Percentiles rank a stretch among this genome's conserved stretches.
Evolutionary conservation across 2,888 invertebrate species (phyloP).

Genomic region (Temnothorax unifasciatus): DNA sequence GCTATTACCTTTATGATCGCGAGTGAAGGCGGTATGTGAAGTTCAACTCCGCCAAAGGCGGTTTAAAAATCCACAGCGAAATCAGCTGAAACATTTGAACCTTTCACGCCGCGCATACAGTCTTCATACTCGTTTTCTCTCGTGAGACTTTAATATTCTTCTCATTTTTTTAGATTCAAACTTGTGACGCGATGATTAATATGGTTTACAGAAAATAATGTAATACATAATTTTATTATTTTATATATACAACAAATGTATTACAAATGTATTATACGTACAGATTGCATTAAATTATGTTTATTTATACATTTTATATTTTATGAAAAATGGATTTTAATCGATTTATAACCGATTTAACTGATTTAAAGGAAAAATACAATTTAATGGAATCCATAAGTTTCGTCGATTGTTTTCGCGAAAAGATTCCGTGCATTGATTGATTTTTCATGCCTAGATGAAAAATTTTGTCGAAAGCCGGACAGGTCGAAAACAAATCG

Average conservation of each 20-base stretch:
- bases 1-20: constrained; percentile 52
- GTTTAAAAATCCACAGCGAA: constrained; percentile 24
- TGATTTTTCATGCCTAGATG: background rate
- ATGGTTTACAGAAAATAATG: background rate
- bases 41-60: constrained; percentile 57
- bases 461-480: background rate
- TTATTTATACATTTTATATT: background rate
- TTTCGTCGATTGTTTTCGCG: background rate
- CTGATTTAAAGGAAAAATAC: background rate
- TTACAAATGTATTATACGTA: too few species aligned
- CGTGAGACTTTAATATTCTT: background rate
- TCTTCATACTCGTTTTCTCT: constrained; percentile 8
- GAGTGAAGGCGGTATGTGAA: constrained; percentile 59
- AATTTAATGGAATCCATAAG: background rate
- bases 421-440: background rate
- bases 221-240: background rate
- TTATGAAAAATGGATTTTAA: background rate
- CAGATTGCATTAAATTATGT: background rate
- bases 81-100: constrained; percentile 24
- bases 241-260: background rate
- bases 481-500: background rate
- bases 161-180: background rate
- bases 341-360: too few species aligned
- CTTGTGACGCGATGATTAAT: background rate
- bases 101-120: constrained; percentile 20